phyloP scores from a whole-genome alignment of 2,797 vertebrate genomes.

The Sebastes nivosus region DNA sequence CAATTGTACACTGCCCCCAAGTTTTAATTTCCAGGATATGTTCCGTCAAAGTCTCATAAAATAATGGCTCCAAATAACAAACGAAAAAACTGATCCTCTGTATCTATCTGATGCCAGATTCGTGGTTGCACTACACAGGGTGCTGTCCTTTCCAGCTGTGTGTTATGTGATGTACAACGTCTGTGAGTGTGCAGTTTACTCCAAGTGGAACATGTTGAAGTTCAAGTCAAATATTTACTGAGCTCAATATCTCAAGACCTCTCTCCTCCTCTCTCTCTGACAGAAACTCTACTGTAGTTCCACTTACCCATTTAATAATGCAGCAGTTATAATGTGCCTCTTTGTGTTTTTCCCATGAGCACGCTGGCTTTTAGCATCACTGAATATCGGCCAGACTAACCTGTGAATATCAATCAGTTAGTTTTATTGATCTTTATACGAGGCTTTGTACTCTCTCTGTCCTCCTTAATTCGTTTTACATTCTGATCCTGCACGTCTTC shows the following conservation, averaged over 20 bases:
- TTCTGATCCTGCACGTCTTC: conserved; percentile 5
- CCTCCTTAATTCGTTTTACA: conserved; percentile 28
- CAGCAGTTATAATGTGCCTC: conserved; percentile 47
- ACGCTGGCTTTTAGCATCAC: conserved; percentile 36
- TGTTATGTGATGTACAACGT: neutral
- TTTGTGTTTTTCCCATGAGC: conserved; percentile 36
- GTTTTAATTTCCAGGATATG: neutral
- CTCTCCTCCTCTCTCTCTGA: neutral
- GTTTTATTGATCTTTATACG: conserved; percentile 34
- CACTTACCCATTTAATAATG: conserved; percentile 49
- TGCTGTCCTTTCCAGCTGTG: neutral
- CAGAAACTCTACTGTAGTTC: conserved; percentile 21
- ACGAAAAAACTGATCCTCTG: neutral
- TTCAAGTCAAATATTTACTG: conserved; percentile 15
- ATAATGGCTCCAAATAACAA: neutral
- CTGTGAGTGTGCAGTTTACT: conserved; percentile 9
- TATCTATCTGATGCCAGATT: neutral
- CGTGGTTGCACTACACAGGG: neutral
- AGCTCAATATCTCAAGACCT: neutral
- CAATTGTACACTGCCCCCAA: neutral
- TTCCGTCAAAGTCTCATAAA: neutral
- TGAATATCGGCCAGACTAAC: conserved; percentile 28
- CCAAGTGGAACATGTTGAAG: neutral
- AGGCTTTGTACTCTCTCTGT: neutral
- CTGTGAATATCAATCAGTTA: conserved; percentile 56